Conservation (phyloP, 1,140 invertebrate genomes). For the Triops cancriformis region DNA sequence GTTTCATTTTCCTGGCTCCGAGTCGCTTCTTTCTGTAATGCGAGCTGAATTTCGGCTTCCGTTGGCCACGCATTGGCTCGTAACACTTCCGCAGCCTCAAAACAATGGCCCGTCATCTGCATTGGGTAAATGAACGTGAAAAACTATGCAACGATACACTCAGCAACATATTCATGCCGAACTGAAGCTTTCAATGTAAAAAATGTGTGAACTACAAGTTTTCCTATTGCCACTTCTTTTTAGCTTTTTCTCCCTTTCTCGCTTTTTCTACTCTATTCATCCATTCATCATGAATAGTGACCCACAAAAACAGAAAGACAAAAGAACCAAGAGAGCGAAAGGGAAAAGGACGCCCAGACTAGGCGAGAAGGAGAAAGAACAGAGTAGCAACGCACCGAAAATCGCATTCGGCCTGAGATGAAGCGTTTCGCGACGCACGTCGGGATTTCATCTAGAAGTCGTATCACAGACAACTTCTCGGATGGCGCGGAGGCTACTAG, state of each 20-base stretch:
- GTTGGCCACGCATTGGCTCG: background rate
- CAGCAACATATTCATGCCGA: too few species aligned
- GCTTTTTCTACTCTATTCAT: too few species aligned
- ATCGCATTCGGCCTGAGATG: background rate
- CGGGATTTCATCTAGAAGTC: constrained; percentile 55
- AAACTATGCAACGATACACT: too few species aligned
- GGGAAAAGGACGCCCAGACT: background rate
- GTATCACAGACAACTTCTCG: constrained; percentile 70
- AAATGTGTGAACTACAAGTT: too few species aligned
- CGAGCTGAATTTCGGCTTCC: background rate
- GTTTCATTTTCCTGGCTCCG: constrained; percentile 43
- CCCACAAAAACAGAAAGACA: constrained; percentile 15
- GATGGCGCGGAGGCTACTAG: constrained; percentile 61
- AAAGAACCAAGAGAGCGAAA: background rate
- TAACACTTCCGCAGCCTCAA: constrained; percentile 41
- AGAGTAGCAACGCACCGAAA: background rate
- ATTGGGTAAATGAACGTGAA: too few species aligned
- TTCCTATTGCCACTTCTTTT: too few species aligned
- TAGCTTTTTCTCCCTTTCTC: too few species aligned
- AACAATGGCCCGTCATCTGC: constrained; percentile 45
- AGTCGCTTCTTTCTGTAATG: constrained; percentile 40
- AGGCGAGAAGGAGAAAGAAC: background rate
- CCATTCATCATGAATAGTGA: too few species aligned
- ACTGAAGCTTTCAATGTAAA: too few species aligned
- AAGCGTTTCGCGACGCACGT: constrained; percentile 44